Evolutionary conservation across 92 coral and sea anemone genomes (phyloP).

Genomic region (Blastomussa wellsi): DNA sequence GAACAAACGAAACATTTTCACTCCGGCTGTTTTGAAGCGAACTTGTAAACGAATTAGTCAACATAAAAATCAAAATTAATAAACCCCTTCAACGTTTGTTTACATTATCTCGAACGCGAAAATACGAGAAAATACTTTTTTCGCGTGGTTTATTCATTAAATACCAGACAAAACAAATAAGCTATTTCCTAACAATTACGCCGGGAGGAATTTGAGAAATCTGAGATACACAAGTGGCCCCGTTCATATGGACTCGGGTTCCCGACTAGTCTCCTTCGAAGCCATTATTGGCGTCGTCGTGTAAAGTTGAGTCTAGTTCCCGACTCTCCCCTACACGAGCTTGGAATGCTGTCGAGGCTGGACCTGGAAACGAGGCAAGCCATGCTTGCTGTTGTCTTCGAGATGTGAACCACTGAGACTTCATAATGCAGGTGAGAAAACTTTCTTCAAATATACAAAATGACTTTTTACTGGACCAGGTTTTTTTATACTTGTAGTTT

Average conservation of each 20-base stretch:
- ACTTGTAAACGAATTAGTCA: not conserved
- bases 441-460: not conserved
- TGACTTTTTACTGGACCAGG: not conserved
- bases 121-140: not conserved
- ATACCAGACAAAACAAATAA: not conserved
- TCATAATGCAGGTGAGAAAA: constrained; percentile 10
- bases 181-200: not conserved
- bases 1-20: not conserved
- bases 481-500: not conserved
- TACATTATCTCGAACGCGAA: not conserved
- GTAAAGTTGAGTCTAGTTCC: too few species aligned
- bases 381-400: too few species aligned
- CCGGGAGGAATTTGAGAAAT: not conserved
- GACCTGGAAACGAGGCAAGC: not conserved
- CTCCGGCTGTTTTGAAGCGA: not conserved
- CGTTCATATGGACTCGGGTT: too few species aligned
- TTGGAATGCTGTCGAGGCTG: not conserved
- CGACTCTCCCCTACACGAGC: not conserved
- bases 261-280: too few species aligned
- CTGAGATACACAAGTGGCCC: not conserved
- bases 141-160: not conserved
- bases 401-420: too few species aligned
- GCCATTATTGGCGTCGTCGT: too few species aligned
- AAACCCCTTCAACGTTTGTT: not conserved
- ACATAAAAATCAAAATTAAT: not conserved